Conservation (phyloP, 2,113 vertebrate genomes). For the Caloenas nicobarica region DNA sequence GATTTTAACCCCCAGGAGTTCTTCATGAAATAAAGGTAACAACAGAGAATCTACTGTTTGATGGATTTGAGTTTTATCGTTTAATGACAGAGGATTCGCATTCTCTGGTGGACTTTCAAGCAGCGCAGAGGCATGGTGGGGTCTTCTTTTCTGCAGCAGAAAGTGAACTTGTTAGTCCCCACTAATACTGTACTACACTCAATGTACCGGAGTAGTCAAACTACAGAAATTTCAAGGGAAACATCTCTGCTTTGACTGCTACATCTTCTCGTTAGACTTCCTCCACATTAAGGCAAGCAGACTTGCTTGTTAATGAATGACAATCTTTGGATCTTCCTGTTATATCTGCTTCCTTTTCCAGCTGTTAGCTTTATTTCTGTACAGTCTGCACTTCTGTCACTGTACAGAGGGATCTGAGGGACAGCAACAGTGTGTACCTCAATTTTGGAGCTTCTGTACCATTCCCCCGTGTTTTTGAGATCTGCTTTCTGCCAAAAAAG, state of each 20-base stretch:
- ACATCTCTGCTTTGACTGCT: background rate
- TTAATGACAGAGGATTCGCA: constrained; percentile 26
- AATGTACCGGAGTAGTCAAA: background rate
- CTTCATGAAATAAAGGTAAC: constrained; percentile 2
- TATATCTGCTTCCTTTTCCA: background rate
- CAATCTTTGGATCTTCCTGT: background rate
- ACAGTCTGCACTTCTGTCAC: background rate
- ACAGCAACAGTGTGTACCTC: background rate
- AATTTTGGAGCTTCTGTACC: background rate
- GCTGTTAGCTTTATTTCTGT: background rate
- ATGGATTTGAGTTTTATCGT: constrained; percentile 27
- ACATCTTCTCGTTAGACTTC: background rate
- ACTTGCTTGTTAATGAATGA: background rate
- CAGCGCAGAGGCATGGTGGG: background rate
- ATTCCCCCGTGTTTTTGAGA: background rate
- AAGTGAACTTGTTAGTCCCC: constrained; percentile 6
- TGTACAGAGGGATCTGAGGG: background rate
- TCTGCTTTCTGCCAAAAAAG: background rate
- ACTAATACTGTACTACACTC: background rate
- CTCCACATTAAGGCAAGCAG: background rate
- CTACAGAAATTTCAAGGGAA: background rate
- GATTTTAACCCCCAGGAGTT: constrained; percentile 42
- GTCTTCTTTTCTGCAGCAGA: constrained; percentile 1
- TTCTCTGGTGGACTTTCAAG: constrained; percentile 6
- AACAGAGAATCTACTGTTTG: constrained; percentile 32